Evolutionary conservation across 1,140 invertebrate genomes (phyloP), one percentile per base, ranked within the genome.

Genomic region (Drosophila malerkotliana): DNA sequence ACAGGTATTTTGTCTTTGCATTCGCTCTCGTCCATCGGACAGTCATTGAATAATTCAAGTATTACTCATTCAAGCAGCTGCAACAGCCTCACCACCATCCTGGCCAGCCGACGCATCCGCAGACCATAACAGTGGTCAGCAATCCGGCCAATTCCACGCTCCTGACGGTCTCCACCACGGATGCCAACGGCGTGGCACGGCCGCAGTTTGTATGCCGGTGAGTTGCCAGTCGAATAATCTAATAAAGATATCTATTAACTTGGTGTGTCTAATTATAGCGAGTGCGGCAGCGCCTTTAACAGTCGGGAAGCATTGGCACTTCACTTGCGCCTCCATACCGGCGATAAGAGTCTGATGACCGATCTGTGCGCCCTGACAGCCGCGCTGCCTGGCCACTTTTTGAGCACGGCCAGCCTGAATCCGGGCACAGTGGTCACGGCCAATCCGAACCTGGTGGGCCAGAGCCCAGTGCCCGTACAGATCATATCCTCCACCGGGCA

Each of bases 281-380:
- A 95, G 91, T 95, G 95, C 81, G 94, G 94, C 61, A 92, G 94
- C 77, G 93, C 93, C 49, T 95, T 95, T 79, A 93, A 93, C 60
- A 95, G 94, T 84, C 93, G 95, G 84, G 96, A 96, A 93, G 95
- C 95, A 57, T 92, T 97, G 53, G 95, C 95, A 58, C 92, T 96
- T 64, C 96, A 97, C 92, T 94, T 96, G 90, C 94, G 96, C 81
- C 93, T 96, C 88, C 97, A 97, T 92, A 95, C 95, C 63, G 96
- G 96, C 57, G 95, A 97, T 90, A 94, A 96, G 79, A 96, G 96
- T 51, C 95, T 96, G 81, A 96, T 97, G 56, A 97, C 96, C 68
- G 96, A 97, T 92, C 93, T 97, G 81, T 97, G 97, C 92, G 96
- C 96, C 52, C 93, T 96, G 72, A 96, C 95, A 30, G 95, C 95